Evolutionary conservation across 2,888 invertebrate genomes (phyloP), one percentile per base, ranked within the genome.

Genomic region (Fragum sueziense): DNA sequence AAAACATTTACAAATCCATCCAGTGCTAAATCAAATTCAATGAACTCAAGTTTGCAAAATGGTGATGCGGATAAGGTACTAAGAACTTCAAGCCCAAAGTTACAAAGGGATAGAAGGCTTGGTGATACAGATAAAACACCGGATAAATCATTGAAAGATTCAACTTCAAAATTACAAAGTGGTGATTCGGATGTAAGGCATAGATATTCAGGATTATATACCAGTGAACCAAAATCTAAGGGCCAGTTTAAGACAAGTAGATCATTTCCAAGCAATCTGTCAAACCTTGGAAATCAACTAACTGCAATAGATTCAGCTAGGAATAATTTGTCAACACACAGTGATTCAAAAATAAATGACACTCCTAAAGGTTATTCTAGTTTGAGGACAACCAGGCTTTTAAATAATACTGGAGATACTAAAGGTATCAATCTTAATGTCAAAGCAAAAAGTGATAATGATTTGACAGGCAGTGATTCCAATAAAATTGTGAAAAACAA

Each of bases 61-160:
- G 70, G 70, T 57, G 62, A 74, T 67, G 51, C 67, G 37, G 31
- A 22, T 22, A 73, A 71, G 70, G 41, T 73, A 68, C 37, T 76
- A 33, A 73, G 70, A 54, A 52, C 67, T 22, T 37, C 51, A 47
- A 11, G 47, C 11, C n/a, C n/a, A n/a, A n/a, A n/a, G n/a, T n/a
- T n/a, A n/a, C n/a, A n/a, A n/a, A n/a, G n/a, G n/a, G n/a, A n/a
- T n/a, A n/a, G n/a, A n/a, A n/a, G n/a, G n/a, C n/a, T n/a, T n/a
- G n/a, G n/a, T n/a, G n/a, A n/a, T n/a, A n/a, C n/a, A n/a, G n/a
- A n/a, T n/a, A n/a, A n/a, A n/a, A n/a, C n/a, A n/a, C n/a, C n/a
- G n/a, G n/a, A n/a, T n/a, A n/a, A n/a, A n/a, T n/a, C n/a, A n/a
- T n/a, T n/a, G n/a, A n/a, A n/a, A n/a, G n/a, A n/a, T n/a, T n/a